These are phyloP conservation scores for Pitangus sulphuratus DNA, from an alignment of 2,797 vertebrate genomes.

Conservation along the genomic window DNA sequence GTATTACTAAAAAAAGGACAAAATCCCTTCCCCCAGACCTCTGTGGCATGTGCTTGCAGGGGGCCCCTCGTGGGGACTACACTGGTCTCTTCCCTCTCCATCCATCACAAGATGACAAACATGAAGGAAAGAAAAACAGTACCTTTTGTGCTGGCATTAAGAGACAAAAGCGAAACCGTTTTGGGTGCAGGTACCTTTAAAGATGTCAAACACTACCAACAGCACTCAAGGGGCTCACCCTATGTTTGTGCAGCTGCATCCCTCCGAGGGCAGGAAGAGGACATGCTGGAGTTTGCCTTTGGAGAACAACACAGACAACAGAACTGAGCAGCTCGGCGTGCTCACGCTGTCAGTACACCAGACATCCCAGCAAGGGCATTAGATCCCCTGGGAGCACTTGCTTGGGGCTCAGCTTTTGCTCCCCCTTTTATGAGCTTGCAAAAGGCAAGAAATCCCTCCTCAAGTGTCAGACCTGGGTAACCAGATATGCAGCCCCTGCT, in stretches of 20 bases:
- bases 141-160: not conserved
- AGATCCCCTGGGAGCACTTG: not conserved
- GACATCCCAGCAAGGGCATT: not conserved
- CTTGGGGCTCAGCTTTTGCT: not conserved
- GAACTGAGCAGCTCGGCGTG: not conserved
- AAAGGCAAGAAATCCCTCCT: not conserved
- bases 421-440: not conserved
- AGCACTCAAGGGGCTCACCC: fast-evolving
- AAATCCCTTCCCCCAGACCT: not conserved
- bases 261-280: not conserved
- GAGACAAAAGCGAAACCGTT: not conserved
- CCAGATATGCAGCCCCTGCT: fast-evolving
- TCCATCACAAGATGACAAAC: not conserved
- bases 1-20: not conserved
- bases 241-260: not conserved
- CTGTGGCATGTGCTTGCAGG: not conserved
- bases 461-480: not conserved
- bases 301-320: not conserved
- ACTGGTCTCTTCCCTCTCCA: not conserved
- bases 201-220: not conserved
- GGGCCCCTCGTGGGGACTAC: not conserved
- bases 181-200: not conserved
- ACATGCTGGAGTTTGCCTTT: not conserved
- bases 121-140: not conserved
- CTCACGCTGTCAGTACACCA: not conserved